These are phyloP conservation scores for Axinella damicornis DNA, from an alignment of 37 sponge, comb jelly and placozoan genomes.

Conservation along the genomic window DNA sequence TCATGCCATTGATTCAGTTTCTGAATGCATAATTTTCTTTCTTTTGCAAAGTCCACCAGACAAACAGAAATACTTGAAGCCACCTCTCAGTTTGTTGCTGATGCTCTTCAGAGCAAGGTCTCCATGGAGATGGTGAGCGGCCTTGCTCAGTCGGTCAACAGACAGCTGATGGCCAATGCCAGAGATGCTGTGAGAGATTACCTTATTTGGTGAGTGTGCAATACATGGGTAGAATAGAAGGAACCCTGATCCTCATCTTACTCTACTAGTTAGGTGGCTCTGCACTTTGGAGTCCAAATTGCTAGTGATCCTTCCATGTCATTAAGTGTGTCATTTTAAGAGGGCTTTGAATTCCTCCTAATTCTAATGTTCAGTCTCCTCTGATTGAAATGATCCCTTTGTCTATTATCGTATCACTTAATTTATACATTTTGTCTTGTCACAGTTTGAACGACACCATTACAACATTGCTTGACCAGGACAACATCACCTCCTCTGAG, in stretches of 20 bases:
- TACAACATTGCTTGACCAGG: background rate
- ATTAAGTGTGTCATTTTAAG: too few relatives aligned
- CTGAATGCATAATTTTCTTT: too few relatives aligned
- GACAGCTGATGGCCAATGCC: background rate
- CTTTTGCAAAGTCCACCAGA: background rate
- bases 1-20: too few relatives aligned
- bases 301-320: too few relatives aligned
- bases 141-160: background rate
- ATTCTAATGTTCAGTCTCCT: too few relatives aligned
- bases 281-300: too few relatives aligned
- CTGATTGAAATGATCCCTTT: too few relatives aligned
- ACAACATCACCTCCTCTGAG: background rate
- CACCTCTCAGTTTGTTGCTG: background rate
- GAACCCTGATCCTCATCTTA: background rate
- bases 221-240: background rate
- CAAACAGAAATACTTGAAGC: background rate
- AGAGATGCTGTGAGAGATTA: constrained; percentile 12
- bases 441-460: constrained; percentile 9
- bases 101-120: background rate
- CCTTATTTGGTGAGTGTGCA: background rate
- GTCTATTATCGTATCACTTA: too few relatives aligned
- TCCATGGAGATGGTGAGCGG: background rate
- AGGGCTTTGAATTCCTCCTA: too few relatives aligned
- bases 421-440: too few relatives aligned
- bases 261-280: too few relatives aligned